Base-by-base conservation (phyloP, 2,113 vertebrate genomes). In the Tachysurus vachellii region DNA sequence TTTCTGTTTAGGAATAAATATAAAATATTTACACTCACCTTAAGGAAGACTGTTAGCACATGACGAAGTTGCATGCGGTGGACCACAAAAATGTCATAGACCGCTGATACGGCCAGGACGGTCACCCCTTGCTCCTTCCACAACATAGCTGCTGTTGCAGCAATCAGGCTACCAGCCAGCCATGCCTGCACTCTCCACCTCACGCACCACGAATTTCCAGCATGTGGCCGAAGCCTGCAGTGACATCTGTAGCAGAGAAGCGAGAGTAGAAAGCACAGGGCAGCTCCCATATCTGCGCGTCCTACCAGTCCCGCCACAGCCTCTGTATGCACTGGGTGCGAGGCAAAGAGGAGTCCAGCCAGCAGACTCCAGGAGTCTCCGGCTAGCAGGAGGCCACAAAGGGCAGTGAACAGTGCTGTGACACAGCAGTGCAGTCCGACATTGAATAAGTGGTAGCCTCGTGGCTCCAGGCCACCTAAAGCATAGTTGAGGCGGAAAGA, bases 51-150 rank as follows among this genome's bases (percentile, higher is more conserved):
- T 88, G 91, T 91, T 88, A 98, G 14, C 89, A 99, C 91, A 89
- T 99, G 96, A 71, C 92, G 94, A 90, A 98, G 90, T 91, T 95
- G 98, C 90, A 99, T 94, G 64, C 91, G 93, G 93, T 98, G 96
- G 93, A 97, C 96, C 54, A 99, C 95, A 90, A 97, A 99, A 91
- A 99, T 80, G 17, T 99, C 98, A 0, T 99, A 99, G 66, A 98
- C 93, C 0, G 97, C 98, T 0, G 97, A 96, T 28, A 98, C 91
- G 0, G 97, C 98, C 68, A 99, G 94, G 66, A 99, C 98, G 0
- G 98, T 99, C 88, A 99, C 96, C 62, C 98, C 98, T 87, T 99
- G 98, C 90, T 99, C 98, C 92, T 99, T 99, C 98, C 98, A 99
- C 62, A 99, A 92, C 98, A 99, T 99, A 19, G 94, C 98, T 99